These are phyloP conservation scores for Chlorops oryzae DNA, from an alignment of 1,140 invertebrate species.

Conservation along the genomic window DNA sequence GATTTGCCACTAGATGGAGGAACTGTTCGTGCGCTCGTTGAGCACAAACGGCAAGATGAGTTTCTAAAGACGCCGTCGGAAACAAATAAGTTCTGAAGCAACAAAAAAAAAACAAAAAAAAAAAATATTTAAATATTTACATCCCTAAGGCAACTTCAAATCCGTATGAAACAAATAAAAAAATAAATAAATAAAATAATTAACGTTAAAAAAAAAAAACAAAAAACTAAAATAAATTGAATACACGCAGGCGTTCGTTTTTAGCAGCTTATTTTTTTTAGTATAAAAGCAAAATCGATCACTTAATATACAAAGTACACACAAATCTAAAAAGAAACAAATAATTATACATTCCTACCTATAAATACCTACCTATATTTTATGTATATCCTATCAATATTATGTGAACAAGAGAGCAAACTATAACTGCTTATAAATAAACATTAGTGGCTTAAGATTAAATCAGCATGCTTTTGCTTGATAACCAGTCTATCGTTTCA, in stretches of 20 bases:
- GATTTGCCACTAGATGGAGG: constrained; percentile 87
- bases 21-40: constrained; percentile 82
- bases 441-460: too few species aligned
- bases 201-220: neutral
- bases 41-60: constrained; percentile 87
- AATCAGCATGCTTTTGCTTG: too few species aligned
- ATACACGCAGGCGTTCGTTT: constrained; percentile 5
- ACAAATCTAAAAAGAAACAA: too few species aligned
- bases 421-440: too few species aligned
- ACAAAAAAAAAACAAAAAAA: neutral
- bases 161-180: neutral
- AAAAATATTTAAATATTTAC: neutral
- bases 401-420: too few species aligned
- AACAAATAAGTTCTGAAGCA: constrained; percentile 33
- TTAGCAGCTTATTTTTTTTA: too few species aligned
- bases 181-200: neutral
- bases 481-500: too few species aligned
- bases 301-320: too few species aligned
- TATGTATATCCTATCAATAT: too few species aligned
- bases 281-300: too few species aligned
- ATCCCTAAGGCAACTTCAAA: neutral
- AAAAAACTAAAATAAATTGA: neutral
- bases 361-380: too few species aligned
- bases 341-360: too few species aligned
- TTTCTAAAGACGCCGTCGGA: constrained; percentile 71